These are phyloP conservation scores for Drosophila melanica DNA, from an alignment of 1,140 invertebrate genomes.

Conservation along the genomic window DNA sequence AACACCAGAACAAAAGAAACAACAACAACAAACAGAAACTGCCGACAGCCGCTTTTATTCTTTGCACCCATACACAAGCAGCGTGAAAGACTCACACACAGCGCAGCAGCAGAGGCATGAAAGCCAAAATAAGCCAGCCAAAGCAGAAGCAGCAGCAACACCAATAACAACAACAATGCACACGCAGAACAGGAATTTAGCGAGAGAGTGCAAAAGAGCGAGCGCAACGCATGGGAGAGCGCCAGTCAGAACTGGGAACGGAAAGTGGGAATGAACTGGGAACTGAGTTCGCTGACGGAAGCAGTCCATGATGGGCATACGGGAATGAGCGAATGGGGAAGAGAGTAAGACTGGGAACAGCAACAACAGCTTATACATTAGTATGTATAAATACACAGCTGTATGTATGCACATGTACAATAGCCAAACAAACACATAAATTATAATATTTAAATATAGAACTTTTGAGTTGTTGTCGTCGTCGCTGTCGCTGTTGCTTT, in stretches of 20 bases:
- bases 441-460: conserved; percentile 83
- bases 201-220: conserved; percentile 18
- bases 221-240: conserved; percentile 6
- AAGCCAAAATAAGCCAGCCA: conserved; percentile 76
- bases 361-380: conserved; percentile 38
- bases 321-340: conserved; percentile 25
- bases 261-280: conserved; percentile 59
- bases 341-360: conserved; percentile 20
- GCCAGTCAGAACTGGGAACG: conserved; percentile 43
- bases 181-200: conserved; percentile 68
- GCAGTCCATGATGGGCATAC: conserved; percentile 29
- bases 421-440: conserved; percentile 81
- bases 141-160: conserved; percentile 9
- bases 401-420: conserved; percentile 38
- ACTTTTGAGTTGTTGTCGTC: conserved; percentile 78
- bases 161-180: conserved; percentile 17
- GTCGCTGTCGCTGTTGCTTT: conserved; percentile 44
- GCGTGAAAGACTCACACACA: conserved; percentile 26
- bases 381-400: conserved; percentile 9
- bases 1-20: conserved; percentile 60
- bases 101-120: conserved; percentile 53
- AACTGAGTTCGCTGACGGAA: conserved; percentile 55
- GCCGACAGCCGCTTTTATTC: conserved; percentile 54
- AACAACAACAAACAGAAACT: conserved; percentile 46
- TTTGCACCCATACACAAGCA: conserved; percentile 41